Evolutionary conservation across 23 tunicate genomes (phyloP).

Genomic region (Diplosoma virens): DNA sequence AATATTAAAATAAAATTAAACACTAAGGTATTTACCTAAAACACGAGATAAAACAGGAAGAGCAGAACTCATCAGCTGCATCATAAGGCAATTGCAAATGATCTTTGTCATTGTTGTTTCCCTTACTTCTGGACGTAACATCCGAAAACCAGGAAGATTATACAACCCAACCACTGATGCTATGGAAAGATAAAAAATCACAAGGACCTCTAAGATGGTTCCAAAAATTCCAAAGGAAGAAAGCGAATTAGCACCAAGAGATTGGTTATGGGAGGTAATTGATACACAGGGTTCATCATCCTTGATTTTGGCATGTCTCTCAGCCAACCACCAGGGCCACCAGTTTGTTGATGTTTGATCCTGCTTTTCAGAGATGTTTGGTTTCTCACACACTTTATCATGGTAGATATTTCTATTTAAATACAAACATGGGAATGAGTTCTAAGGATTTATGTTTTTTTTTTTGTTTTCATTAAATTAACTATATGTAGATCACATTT

Average conservation of each 20-base stretch:
- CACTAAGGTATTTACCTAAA: slow-evolving; percentile 62
- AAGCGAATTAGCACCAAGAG: slow-evolving; percentile 76
- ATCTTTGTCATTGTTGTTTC: slow-evolving; percentile 81
- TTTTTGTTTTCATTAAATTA: no score
- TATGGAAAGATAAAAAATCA: slow-evolving; percentile 53
- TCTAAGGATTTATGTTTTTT: no score
- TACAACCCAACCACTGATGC: slow-evolving; percentile 82
- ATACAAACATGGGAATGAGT: no score
- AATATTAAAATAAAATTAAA: neutral
- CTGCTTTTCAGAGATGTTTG: neutral
- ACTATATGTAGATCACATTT: no score
- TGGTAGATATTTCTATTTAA: slow-evolving; percentile 1
- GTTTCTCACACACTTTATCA: slow-evolving; percentile 4
- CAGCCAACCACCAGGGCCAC: neutral
- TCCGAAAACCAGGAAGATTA: slow-evolving; percentile 56
- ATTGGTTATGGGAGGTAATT: slow-evolving; percentile 2
- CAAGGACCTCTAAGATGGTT: slow-evolving; percentile 61
- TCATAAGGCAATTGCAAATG: slow-evolving; percentile 63
- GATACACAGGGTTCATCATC: neutral
- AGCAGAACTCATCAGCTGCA: slow-evolving; percentile 70
- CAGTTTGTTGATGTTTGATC: neutral
- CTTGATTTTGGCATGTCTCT: neutral
- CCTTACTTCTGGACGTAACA: slow-evolving; percentile 37
- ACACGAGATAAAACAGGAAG: slow-evolving; percentile 82
- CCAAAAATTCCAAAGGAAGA: slow-evolving; percentile 86